These are phyloP conservation scores for Columba guinea DNA, from an alignment of 2,797 vertebrate genomes.

Conservation along the genomic window DNA sequence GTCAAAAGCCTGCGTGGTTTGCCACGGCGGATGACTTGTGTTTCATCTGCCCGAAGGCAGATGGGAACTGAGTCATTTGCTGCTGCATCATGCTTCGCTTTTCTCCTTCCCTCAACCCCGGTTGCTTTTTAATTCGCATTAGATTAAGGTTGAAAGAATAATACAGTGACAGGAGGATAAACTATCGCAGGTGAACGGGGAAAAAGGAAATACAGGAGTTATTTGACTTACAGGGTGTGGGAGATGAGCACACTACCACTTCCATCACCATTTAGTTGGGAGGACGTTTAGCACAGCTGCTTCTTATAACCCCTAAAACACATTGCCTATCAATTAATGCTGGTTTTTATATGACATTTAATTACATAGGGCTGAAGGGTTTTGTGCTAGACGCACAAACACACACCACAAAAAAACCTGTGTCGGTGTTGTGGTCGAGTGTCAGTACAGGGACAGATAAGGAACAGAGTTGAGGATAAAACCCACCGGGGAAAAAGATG, in stretches of 20 bases:
- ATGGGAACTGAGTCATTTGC: constrained; percentile 44
- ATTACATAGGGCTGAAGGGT: not conserved
- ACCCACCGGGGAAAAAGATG: not conserved
- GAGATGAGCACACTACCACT: not conserved
- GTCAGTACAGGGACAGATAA: rapidly evolving
- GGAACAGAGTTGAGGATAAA: not conserved
- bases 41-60: constrained; percentile 23
- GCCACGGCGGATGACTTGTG: not conserved
- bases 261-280: not conserved
- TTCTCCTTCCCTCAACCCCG: not conserved
- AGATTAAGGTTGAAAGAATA: not conserved
- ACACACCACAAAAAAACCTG: rapidly evolving
- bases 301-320: not conserved
- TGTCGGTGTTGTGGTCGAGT: rapidly evolving
- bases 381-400: not conserved
- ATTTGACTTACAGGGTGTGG: not conserved
- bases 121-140: not conserved
- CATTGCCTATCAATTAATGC: not conserved
- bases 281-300: not conserved
- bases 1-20: constrained; percentile 33
- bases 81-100: not conserved
- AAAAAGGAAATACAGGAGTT: not conserved
- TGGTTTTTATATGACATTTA: rapidly evolving
- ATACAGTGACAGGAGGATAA: not conserved
- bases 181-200: rapidly evolving